Conservation (phyloP, 2,113 vertebrate species). For the Silurus meridionalis region DNA sequence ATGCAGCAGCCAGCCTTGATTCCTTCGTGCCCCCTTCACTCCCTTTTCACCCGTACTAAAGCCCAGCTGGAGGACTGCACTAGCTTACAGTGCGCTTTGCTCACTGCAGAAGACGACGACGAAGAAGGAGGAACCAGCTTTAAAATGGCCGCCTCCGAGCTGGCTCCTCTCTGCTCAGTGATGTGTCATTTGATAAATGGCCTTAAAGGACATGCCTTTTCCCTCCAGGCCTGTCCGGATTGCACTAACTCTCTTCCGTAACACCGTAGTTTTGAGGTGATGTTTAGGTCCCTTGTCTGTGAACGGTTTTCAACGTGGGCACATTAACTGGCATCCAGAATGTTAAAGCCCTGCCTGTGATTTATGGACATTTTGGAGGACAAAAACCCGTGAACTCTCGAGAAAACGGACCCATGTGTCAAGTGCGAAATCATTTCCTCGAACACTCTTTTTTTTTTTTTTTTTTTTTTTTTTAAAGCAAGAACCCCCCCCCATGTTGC, state of each 20-base stretch:
- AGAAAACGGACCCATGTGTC: slow-evolving; percentile 33
- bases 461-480: no score
- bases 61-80: slow-evolving; percentile 40
- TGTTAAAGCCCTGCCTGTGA: slow-evolving; percentile 34
- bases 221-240: slow-evolving; percentile 52
- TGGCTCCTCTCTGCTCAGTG: slow-evolving; percentile 37
- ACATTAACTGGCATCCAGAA: slow-evolving; percentile 37
- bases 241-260: slow-evolving; percentile 55
- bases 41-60: slow-evolving; percentile 30
- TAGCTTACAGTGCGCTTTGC: slow-evolving; percentile 38
- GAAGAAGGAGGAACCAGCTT: slow-evolving; percentile 41
- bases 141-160: slow-evolving; percentile 27
- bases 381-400: slow-evolving; percentile 21
- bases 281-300: slow-evolving; percentile 52
- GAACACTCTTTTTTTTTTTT: slow-evolving; percentile 33
- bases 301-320: slow-evolving; percentile 34
- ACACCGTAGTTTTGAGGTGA: slow-evolving; percentile 55
- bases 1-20: slow-evolving; percentile 25
- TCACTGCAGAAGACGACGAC: slow-evolving; percentile 32
- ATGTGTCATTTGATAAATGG: slow-evolving; percentile 48
- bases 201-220: slow-evolving; percentile 48
- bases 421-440: slow-evolving; percentile 47
- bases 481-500: slow-evolving; percentile 17
- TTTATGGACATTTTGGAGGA: slow-evolving; percentile 39
- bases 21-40: slow-evolving; percentile 2